A percentile compares a stretch with the other conserved stretches of the same genome.
Conservation (phyloP, 1,140 invertebrate species). For the Phymorhynchus buccinoides region DNA sequence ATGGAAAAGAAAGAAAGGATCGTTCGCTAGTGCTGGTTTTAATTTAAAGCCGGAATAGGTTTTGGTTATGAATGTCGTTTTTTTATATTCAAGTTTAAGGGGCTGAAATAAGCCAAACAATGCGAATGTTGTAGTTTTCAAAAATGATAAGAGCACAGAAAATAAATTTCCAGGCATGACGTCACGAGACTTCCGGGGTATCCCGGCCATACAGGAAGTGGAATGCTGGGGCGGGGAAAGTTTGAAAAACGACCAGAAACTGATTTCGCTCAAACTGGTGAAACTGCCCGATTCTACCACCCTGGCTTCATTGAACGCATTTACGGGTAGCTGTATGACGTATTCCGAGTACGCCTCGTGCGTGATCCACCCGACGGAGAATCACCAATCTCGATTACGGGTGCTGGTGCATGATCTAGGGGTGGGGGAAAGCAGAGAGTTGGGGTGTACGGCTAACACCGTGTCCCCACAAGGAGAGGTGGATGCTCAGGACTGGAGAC, state of each 20-base stretch:
- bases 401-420: conserved; percentile 4
- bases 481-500: too few species aligned
- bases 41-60: too few species aligned
- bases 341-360: conserved; percentile 8
- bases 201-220: conserved; percentile 30
- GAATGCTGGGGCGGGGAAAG: conserved; percentile 31
- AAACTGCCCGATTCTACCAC: neutral
- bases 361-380: neutral
- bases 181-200: conserved; percentile 16
- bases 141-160: too few species aligned
- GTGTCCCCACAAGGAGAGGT: neutral
- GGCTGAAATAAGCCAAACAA: too few species aligned
- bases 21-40: too few species aligned
- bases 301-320: conserved; percentile 24
- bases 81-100: too few species aligned
- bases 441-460: conserved; percentile 19
- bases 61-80: too few species aligned
- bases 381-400: neutral
- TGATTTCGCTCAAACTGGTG: conserved; percentile 10
- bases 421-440: conserved; percentile 1
- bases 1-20: too few species aligned
- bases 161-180: conserved; percentile 32
- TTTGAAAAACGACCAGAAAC: conserved; percentile 18
- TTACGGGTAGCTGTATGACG: conserved; percentile 13
- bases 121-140: too few species aligned